A percentile compares a stretch with the other conserved stretches of the same genome.
Conservation (phyloP, 2,797 vertebrate species). For the Coregonus ussuriensis region DNA sequence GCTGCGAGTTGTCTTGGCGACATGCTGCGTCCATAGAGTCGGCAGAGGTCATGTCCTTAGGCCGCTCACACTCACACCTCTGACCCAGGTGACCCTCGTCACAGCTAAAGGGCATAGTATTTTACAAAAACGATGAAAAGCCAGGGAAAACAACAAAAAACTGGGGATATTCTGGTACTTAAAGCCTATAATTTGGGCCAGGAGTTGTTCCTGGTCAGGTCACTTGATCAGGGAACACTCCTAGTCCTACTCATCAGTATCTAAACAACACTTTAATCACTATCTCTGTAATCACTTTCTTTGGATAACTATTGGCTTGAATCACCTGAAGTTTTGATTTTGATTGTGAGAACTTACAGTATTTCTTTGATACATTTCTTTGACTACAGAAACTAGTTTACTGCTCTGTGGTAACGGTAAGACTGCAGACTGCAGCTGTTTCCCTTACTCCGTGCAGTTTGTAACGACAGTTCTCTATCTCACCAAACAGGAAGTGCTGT, state of each 20-base stretch:
- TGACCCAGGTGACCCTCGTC: conserved; percentile 59
- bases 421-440: not conserved
- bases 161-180: not conserved
- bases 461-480: not conserved
- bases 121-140: not conserved
- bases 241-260: too few relatives aligned
- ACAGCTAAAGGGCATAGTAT: conserved; percentile 64
- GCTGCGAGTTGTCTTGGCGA: conserved; percentile 34
- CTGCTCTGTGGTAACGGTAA: not conserved
- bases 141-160: not conserved
- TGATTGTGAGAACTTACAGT: too few relatives aligned
- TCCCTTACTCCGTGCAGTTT: not conserved
- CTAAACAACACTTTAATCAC: not conserved
- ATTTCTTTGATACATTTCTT: not conserved
- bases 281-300: not conserved
- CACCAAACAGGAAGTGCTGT: conserved; percentile 8
- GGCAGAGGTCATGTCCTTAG: conserved; percentile 46
- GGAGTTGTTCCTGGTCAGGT: not conserved
- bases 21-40: conserved; percentile 60
- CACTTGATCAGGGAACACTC: too few relatives aligned
- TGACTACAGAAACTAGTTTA: not conserved
- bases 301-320: not conserved
- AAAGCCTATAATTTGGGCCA: not conserved
- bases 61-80: conserved; percentile 70
- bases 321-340: not conserved